Evolutionary conservation across 2,113 vertebrate genomes (phyloP).

Genomic region (Meriones unguiculatus): DNA sequence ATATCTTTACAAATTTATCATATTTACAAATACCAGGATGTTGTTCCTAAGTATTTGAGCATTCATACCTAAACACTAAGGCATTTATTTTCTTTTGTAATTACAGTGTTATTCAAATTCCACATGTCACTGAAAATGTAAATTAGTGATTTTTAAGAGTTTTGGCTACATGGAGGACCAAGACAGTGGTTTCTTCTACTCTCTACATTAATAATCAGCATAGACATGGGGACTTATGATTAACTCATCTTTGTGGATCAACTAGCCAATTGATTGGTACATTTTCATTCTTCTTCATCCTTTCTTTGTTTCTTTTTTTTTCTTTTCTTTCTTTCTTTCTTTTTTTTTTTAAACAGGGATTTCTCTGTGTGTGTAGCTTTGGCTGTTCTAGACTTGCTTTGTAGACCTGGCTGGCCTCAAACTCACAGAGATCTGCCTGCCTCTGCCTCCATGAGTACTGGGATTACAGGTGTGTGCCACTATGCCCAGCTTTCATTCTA

Average conservation of each 20-base stretch:
- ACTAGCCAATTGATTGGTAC: neutral
- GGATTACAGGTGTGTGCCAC: too few relatives aligned
- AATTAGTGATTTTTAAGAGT: conserved; percentile 38
- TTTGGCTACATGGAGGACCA: neutral
- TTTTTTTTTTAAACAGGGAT: too few relatives aligned
- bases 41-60: neutral
- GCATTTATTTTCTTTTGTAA: conserved; percentile 26
- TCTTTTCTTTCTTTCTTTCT: too few relatives aligned
- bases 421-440: too few relatives aligned
- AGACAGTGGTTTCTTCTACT: neutral
- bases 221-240: neutral
- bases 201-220: neutral
- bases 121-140: neutral
- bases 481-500: neutral
- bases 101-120: neutral
- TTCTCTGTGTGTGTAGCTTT: too few relatives aligned
- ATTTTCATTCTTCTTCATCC: neutral
- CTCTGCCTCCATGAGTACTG: too few relatives aligned
- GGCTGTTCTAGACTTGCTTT: too few relatives aligned
- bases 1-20: neutral
- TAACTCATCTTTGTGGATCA: neutral
- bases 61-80: neutral
- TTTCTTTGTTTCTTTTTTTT: too few relatives aligned
- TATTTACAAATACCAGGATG: neutral
- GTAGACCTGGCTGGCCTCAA: too few relatives aligned